Percentiles rank a stretch among this genome's conserved stretches.
Conservation (phyloP, 2,113 vertebrate genomes). For the Arenaria interpres region DNA sequence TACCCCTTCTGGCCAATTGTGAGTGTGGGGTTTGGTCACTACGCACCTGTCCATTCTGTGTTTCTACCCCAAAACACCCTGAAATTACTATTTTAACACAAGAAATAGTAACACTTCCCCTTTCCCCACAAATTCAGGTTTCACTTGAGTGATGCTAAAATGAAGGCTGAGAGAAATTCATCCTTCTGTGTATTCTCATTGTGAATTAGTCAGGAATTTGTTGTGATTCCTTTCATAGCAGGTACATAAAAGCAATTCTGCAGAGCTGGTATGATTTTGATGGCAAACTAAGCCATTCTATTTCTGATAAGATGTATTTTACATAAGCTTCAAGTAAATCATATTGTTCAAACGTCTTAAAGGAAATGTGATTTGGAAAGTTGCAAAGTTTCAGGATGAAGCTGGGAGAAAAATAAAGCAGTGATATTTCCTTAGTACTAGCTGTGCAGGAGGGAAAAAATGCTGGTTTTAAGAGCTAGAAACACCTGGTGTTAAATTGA, state of each 20-base stretch:
- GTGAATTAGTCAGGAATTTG: background rate
- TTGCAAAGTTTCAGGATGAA: background rate
- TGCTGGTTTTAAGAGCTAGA: background rate
- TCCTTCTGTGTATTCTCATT: background rate
- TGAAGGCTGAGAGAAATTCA: background rate
- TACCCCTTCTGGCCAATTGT: background rate
- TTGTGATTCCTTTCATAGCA: background rate
- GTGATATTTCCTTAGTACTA: background rate
- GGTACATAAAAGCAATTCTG: background rate
- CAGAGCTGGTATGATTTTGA: background rate
- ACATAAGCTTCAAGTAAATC: background rate
- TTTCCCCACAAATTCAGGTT: background rate
- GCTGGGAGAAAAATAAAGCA: background rate
- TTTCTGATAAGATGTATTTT: background rate
- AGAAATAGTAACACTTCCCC: background rate
- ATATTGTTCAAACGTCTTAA: background rate
- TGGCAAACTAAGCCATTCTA: background rate
- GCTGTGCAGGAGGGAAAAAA: background rate
- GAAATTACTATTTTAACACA: background rate
- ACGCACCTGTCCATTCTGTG: rapidly evolving
- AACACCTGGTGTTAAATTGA: background rate
- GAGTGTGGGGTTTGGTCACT: background rate
- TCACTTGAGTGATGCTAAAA: background rate
- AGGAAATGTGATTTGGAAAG: background rate
- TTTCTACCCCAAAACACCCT: background rate